These are phyloP conservation scores for Australoheros scitulus DNA, from an alignment of 2,113 vertebrate species.

Conservation along the genomic window DNA sequence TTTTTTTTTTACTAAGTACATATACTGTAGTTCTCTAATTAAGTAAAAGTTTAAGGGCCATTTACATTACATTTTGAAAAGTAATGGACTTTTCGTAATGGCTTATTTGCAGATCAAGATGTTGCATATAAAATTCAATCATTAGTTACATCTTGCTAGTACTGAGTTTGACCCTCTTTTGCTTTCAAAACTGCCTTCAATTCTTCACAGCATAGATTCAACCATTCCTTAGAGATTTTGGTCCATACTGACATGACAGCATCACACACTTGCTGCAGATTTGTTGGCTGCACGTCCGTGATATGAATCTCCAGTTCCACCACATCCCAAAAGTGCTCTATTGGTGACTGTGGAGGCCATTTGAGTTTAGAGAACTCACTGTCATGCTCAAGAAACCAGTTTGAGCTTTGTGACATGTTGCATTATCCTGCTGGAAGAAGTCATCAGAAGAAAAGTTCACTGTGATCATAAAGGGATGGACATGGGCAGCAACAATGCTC, in stretches of 20 bases:
- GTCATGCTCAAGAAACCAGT: not conserved
- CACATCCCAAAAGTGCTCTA: not conserved
- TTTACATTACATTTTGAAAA: not conserved
- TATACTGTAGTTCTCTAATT: not conserved
- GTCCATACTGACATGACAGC: not conserved
- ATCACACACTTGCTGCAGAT: not conserved
- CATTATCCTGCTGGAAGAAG: not conserved
- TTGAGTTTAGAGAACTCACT: not conserved
- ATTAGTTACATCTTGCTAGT: not conserved
- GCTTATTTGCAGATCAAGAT: not conserved
- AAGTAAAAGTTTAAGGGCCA: not conserved
- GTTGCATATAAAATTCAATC: not conserved
- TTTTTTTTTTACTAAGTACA: not conserved
- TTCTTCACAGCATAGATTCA: not conserved
- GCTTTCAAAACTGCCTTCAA: not conserved
- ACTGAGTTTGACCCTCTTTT: not conserved
- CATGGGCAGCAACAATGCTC: not conserved
- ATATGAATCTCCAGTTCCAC: not conserved
- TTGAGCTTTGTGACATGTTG: not conserved
- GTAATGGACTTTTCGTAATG: no score
- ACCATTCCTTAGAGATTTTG: not conserved
- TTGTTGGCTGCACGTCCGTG: not conserved
- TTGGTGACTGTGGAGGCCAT: not conserved
- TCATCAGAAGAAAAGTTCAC: not conserved
- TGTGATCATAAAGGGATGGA: not conserved